phyloP scores from a whole-genome alignment of 2,113 vertebrate genomes.

The Sclerurus mexicanus region DNA sequence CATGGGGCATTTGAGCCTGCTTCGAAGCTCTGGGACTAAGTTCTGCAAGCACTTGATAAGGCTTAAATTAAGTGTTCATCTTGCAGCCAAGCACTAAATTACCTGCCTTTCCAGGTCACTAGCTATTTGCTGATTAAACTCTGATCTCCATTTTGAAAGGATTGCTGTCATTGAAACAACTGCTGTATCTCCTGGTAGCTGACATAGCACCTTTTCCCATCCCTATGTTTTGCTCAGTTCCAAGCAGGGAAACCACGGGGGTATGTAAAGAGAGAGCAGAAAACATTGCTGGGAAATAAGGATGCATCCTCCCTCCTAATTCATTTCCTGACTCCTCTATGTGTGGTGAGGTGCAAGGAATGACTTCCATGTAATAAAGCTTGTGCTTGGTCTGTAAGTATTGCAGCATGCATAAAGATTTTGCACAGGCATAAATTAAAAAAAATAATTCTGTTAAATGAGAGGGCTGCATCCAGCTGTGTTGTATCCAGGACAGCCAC shows the following conservation, averaged over 20 bases:
- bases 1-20: neutral
- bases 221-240: neutral
- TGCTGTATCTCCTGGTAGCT: neutral
- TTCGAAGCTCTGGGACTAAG: neutral
- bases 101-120: slow-evolving; percentile 31
- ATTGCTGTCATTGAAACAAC: neutral
- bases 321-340: neutral
- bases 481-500: neutral
- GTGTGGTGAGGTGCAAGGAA: neutral
- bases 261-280: neutral
- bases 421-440: neutral
- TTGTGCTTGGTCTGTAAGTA: neutral
- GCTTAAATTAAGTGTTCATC: slow-evolving; percentile 21
- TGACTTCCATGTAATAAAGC: neutral
- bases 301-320: neutral
- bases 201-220: neutral
- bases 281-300: neutral
- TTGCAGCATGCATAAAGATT: neutral
- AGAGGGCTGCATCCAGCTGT: neutral
- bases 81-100: slow-evolving; percentile 3
- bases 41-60: slow-evolving; percentile 19
- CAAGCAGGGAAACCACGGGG: neutral
- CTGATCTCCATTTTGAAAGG: slow-evolving; percentile 11
- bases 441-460: neutral
- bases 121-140: slow-evolving; percentile 23